Percentiles rank a stretch among this genome's conserved stretches.
Evolutionary conservation across 2,113 vertebrate species (phyloP).

Genomic region (Aleadryas rufinucha): DNA sequence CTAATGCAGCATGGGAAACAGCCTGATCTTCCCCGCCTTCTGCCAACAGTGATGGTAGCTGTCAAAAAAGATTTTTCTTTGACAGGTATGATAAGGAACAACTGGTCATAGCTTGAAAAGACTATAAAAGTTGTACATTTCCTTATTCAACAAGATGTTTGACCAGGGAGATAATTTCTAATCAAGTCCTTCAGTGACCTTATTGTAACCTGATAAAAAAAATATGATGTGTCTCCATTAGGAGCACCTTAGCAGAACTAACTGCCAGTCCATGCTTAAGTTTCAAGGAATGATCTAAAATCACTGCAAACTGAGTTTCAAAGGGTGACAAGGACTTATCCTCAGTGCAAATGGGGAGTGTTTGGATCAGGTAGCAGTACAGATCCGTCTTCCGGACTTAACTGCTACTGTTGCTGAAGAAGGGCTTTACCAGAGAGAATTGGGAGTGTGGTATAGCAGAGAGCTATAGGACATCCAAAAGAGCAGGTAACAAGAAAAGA

Average conservation of each 20-base stretch:
- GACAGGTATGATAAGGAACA: not conserved
- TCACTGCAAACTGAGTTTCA: not conserved
- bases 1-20: not conserved
- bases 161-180: not conserved
- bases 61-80: not conserved
- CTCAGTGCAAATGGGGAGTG: not conserved
- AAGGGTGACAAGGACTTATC: not conserved
- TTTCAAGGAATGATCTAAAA: not conserved
- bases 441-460: not conserved
- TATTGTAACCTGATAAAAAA: not conserved
- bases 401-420: not conserved
- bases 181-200: not conserved
- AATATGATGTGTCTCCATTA: not conserved
- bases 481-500: not conserved
- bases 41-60: not conserved
- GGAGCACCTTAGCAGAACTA: not conserved
- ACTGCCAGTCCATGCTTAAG: not conserved
- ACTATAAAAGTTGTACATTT: not conserved
- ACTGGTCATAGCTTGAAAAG: not conserved
- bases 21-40: not conserved
- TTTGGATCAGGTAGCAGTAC: not conserved
- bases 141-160: not conserved
- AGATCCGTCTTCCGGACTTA: not conserved
- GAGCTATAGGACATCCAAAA: not conserved
- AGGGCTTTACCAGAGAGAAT: not conserved